Percentiles rank a stretch among this genome's conserved stretches.
Conservation (phyloP, 2,888 invertebrate genomes). For the Meiosimyza platycephala region DNA sequence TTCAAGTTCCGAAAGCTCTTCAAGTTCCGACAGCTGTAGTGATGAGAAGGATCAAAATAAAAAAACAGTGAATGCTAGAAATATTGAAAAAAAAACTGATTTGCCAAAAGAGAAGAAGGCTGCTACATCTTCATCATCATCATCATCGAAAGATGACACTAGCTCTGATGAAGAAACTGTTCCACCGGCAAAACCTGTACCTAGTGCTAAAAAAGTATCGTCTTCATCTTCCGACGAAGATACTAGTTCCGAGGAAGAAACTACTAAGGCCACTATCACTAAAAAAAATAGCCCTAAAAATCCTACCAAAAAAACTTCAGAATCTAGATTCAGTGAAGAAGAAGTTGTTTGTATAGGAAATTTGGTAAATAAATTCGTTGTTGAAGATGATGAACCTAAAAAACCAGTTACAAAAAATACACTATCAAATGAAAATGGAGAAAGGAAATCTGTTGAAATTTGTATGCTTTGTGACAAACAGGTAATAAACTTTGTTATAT, state of each 20-base stretch:
- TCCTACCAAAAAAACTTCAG: slow-evolving; percentile 35
- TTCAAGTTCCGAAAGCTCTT: neutral
- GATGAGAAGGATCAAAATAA: neutral
- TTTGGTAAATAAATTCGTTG: slow-evolving; percentile 48
- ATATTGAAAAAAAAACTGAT: neutral
- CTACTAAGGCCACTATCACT: neutral
- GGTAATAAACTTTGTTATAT: slow-evolving; percentile 51
- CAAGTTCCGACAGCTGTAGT: neutral
- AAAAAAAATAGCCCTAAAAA: slow-evolving; percentile 16
- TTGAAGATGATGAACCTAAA: slow-evolving; percentile 54
- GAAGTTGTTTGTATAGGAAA: slow-evolving; percentile 63
- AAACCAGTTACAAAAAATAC: slow-evolving; percentile 25
- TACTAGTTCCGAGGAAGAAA: slow-evolving; percentile 35
- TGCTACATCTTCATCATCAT: slow-evolving; percentile 27
- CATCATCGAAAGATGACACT: neutral
- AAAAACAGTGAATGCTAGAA: neutral
- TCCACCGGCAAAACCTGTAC: slow-evolving; percentile 10
- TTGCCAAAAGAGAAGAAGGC: neutral
- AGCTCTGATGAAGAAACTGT: neutral
- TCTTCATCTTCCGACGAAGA: slow-evolving; percentile 29
- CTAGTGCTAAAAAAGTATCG: neutral
- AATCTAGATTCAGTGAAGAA: slow-evolving; percentile 48
- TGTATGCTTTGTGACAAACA: slow-evolving; percentile 61
- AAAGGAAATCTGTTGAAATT: slow-evolving; percentile 29
- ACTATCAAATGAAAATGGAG: slow-evolving; percentile 8